Conservation (phyloP, 2,113 vertebrate genomes). For the Diadophis punctatus region DNA sequence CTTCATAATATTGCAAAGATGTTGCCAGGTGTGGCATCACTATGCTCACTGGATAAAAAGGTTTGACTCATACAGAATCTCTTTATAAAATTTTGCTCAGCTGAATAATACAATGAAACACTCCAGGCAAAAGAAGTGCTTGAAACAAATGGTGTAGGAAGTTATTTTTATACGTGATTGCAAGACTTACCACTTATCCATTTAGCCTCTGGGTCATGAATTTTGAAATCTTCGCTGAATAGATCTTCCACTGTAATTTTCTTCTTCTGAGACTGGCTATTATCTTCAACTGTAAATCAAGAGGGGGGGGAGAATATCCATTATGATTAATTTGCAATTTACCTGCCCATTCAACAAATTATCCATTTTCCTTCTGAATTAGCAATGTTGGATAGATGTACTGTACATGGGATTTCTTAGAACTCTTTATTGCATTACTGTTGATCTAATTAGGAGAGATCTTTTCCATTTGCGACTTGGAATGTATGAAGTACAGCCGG, state of each 20-base stretch:
- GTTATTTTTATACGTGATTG: rapidly evolving
- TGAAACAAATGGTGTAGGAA: background rate
- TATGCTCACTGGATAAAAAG: background rate
- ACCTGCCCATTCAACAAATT: constrained; percentile 5
- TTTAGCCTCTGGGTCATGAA: constrained; percentile 87
- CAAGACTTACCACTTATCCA: constrained; percentile 90
- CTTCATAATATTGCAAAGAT: background rate
- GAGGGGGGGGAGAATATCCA: background rate
- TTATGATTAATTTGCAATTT: constrained; percentile 23
- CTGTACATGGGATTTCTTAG: background rate
- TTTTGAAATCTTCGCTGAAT: constrained; percentile 85
- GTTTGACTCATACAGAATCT: background rate
- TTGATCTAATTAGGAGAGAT: background rate
- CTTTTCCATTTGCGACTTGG: background rate
- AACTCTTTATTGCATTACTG: background rate
- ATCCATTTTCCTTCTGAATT: background rate
- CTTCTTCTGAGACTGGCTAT: constrained; percentile 86
- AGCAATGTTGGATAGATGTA: background rate
- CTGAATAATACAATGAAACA: background rate
- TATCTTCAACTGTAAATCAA: constrained; percentile 81
- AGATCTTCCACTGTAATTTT: constrained; percentile 89
- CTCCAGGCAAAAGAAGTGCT: rapidly evolving
- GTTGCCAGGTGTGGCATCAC: background rate
- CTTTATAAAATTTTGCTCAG: background rate
- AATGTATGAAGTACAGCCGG: background rate